phyloP scores from a whole-genome alignment of 1,140 invertebrate species.

The Polypedilum pembai region DNA sequence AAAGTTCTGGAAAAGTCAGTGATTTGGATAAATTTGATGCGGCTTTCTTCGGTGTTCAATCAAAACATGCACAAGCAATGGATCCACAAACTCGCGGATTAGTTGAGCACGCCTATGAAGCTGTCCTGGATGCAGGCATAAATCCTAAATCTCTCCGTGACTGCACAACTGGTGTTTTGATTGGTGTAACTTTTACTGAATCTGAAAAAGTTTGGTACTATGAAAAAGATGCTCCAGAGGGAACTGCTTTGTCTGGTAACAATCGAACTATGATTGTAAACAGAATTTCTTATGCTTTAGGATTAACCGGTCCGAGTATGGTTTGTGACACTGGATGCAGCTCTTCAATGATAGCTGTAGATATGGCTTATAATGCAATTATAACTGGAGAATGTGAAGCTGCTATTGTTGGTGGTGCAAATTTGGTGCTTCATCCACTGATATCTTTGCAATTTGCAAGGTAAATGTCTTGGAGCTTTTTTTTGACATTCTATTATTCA shows the following conservation, averaged over 20 bases:
- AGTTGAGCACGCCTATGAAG: slow-evolving; percentile 40
- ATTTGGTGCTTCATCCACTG: slow-evolving; percentile 74
- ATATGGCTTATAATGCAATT: slow-evolving; percentile 73
- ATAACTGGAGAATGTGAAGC: slow-evolving; percentile 67
- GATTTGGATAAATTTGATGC: slow-evolving; percentile 41
- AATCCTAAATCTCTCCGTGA: slow-evolving; percentile 48
- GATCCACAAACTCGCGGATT: slow-evolving; percentile 44
- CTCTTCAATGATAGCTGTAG: slow-evolving; percentile 74
- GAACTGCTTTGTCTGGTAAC: slow-evolving; percentile 29
- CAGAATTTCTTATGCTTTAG: slow-evolving; percentile 69
- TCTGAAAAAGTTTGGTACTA: slow-evolving; percentile 44
- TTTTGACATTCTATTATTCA: too few species aligned
- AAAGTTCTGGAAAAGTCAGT: slow-evolving; percentile 59
- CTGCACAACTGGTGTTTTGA: slow-evolving; percentile 53
- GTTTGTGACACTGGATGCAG: slow-evolving; percentile 85
- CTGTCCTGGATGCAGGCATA: slow-evolving; percentile 50
- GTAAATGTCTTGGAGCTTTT: too few species aligned
- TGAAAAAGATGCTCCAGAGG: neutral
- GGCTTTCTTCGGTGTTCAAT: slow-evolving; percentile 44
- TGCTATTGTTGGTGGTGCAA: slow-evolving; percentile 79
- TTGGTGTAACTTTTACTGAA: slow-evolving; percentile 63
- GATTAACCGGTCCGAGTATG: slow-evolving; percentile 66
- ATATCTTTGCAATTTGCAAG: slow-evolving; percentile 74
- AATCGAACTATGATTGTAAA: slow-evolving; percentile 61
- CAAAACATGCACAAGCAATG: slow-evolving; percentile 40